Percentiles rank a stretch among this genome's conserved stretches.
Conservation (phyloP, 2,113 vertebrate species). For the Nesoenas mayeri region DNA sequence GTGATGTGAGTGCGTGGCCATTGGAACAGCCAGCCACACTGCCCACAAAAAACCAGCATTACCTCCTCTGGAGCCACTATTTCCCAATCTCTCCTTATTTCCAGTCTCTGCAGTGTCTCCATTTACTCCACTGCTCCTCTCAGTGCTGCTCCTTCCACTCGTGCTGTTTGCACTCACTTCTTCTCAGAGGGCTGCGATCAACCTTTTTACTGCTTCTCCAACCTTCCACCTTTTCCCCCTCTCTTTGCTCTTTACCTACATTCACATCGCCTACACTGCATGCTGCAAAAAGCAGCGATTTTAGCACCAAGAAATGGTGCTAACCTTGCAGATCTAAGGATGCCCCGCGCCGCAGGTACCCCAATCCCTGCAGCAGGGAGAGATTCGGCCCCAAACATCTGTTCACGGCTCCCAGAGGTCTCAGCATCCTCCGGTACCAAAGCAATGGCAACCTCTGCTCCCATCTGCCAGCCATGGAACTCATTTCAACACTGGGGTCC, state of each 20-base stretch:
- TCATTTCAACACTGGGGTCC: neutral
- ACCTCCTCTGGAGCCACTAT: accelerated
- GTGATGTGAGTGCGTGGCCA: accelerated
- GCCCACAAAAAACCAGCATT: neutral
- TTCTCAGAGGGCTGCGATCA: accelerated
- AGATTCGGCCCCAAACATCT: neutral
- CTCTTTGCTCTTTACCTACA: too few relatives aligned
- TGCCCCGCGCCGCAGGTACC: too few relatives aligned
- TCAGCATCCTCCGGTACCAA: neutral
- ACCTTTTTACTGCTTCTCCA: neutral
- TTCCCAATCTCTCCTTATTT: neutral
- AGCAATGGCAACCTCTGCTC: neutral
- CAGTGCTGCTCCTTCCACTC: neutral
- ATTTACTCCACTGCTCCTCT: neutral
- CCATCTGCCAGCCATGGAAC: neutral
- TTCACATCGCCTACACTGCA: accelerated
- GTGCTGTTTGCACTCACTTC: neutral
- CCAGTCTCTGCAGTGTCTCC: accelerated
- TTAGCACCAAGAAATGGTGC: neutral
- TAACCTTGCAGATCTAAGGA: neutral
- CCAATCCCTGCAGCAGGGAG: neutral
- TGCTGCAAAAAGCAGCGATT: neutral
- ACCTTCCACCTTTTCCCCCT: neutral
- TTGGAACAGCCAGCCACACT: neutral
- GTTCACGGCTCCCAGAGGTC: neutral